A percentile compares a stretch with the other conserved stretches of the same genome.
Conservation (phyloP, 2,888 invertebrate genomes). For the Chrysolina oricalcia region DNA sequence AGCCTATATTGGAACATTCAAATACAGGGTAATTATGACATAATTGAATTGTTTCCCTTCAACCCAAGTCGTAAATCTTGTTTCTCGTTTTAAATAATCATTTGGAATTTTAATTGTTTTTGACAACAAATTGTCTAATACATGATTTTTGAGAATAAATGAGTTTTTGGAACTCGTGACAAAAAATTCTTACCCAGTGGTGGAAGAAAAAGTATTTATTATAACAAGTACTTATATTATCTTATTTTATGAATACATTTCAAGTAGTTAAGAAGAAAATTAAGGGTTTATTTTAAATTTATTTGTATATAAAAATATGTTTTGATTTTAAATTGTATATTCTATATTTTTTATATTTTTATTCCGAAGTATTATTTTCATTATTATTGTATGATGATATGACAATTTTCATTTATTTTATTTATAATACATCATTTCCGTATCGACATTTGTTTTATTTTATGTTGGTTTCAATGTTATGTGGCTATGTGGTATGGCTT, state of each 20-base stretch:
- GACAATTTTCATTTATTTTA: conserved; percentile 42
- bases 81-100: too few relatives aligned
- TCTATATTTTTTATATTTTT: conserved; percentile 42
- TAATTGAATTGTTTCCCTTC: not conserved
- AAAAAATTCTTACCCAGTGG: not conserved
- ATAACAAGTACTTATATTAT: conserved; percentile 14
- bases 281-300: conserved; percentile 25
- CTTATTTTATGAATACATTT: conserved; percentile 8
- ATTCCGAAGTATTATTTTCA: conserved; percentile 38
- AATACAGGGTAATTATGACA: not conserved
- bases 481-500: conserved; percentile 4
- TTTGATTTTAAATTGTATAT: conserved; percentile 28
- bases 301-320: conserved; percentile 37
- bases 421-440: conserved; percentile 51
- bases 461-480: conserved; percentile 33
- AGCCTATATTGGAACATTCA: too few relatives aligned
- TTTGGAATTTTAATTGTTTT: not conserved
- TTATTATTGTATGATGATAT: conserved; percentile 40
- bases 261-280: not conserved
- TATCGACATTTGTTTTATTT: conserved; percentile 45
- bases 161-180: not conserved
- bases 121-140: not conserved
- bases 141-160: too few relatives aligned
- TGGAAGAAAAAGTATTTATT: not conserved
- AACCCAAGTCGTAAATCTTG: not conserved